phyloP scores from a whole-genome alignment of 2,888 invertebrate genomes.

The Cryptocephalus moraei region DNA sequence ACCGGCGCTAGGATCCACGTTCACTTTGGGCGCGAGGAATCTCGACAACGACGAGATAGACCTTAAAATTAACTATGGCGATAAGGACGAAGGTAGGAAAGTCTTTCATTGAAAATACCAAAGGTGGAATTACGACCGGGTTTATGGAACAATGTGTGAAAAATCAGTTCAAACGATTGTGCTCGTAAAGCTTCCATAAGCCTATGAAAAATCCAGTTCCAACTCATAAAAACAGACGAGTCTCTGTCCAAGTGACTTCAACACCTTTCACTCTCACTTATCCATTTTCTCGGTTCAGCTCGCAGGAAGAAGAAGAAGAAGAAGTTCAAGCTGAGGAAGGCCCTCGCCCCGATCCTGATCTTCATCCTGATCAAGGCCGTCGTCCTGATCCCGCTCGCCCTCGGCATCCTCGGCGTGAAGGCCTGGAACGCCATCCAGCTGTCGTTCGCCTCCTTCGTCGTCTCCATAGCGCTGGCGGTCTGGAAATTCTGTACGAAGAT shows the following conservation, averaged over 20 bases:
- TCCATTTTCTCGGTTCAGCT: conserved; percentile 32
- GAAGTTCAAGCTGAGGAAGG: conserved; percentile 66
- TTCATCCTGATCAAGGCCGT: conserved; percentile 76
- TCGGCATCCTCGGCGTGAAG: conserved; percentile 75
- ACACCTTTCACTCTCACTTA: too few relatives aligned
- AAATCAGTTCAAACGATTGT: too few relatives aligned
- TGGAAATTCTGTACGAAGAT: conserved; percentile 83
- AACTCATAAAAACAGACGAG: too few relatives aligned
- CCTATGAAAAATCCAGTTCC: too few relatives aligned
- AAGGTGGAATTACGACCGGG: too few relatives aligned
- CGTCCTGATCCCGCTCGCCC: conserved; percentile 73
- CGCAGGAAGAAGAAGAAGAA: conserved; percentile 51
- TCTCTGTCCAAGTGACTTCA: too few relatives aligned
- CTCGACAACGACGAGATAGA: conserved; percentile 64
- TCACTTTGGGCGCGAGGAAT: conserved; percentile 67
- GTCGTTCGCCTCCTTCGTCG: conserved; percentile 78
- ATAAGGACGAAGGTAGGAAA: conserved; percentile 21
- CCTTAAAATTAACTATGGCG: conserved; percentile 55
- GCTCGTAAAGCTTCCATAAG: too few relatives aligned
- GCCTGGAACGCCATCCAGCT: conserved; percentile 81
- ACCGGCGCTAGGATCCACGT: conserved; percentile 58
- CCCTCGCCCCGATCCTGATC: conserved; percentile 72
- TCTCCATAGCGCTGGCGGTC: conserved; percentile 72
- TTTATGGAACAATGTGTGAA: too few relatives aligned
- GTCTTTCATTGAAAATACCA: conserved; percentile 12